Percentiles rank a stretch among this genome's conserved stretches.
Conservation (phyloP, 2,888 invertebrate species). For the Acheta domesticus region DNA sequence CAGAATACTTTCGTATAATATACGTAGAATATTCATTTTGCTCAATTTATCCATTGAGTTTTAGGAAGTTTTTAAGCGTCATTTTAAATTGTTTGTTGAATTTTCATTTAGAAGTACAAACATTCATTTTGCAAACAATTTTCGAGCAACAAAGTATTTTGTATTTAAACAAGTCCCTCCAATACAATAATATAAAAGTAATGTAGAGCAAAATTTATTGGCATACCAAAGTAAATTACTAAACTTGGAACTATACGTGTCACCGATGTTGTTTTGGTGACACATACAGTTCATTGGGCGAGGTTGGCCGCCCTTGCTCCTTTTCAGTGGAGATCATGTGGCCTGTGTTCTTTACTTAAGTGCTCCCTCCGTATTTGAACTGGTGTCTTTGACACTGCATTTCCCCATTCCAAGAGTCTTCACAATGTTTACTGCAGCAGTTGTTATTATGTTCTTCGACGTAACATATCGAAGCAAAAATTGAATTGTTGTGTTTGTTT, state of each 20-base stretch:
- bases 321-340: not conserved
- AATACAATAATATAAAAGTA: slow-evolving; percentile 18
- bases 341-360: not conserved
- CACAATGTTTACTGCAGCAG: not conserved
- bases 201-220: slow-evolving; percentile 3
- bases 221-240: not conserved
- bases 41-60: not conserved
- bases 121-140: not conserved
- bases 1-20: not conserved
- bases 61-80: no score
- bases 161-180: slow-evolving; percentile 9
- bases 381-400: not conserved
- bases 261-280: no score
- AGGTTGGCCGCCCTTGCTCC: not conserved
- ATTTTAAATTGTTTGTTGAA: no score
- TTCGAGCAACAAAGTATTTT: not conserved
- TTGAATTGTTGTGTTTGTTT: not conserved
- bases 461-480: slow-evolving; percentile 6
- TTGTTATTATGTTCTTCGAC: slow-evolving; percentile 7
- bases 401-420: not conserved
- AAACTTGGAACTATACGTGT: not conserved
- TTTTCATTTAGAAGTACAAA: no score
- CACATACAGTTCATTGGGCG: no score
- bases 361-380: not conserved
- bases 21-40: not conserved